Evolutionary conservation across 2,113 vertebrate genomes (phyloP).

Genomic region (Elaphurus davidianus): DNA sequence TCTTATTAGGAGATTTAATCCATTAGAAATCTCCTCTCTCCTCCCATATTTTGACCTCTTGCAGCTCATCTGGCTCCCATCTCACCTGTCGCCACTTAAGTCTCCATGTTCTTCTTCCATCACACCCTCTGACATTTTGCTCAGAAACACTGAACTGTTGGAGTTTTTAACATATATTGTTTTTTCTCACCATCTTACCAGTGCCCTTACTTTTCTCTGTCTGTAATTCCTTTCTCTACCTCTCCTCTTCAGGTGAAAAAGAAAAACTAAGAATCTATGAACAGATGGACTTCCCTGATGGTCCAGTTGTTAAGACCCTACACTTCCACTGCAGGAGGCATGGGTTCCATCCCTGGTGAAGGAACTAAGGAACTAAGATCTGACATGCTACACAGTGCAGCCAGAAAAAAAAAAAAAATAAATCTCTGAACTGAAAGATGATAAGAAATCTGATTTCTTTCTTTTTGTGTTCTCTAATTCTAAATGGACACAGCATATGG

Average conservation of each 20-base stretch:
- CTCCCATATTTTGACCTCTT: background rate
- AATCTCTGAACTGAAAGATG: background rate
- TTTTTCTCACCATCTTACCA: background rate
- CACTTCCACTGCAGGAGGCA: rapidly evolving
- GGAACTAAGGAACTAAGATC: background rate
- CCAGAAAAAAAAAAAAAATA: background rate
- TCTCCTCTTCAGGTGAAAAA: background rate
- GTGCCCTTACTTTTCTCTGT: background rate
- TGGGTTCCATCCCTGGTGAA: background rate
- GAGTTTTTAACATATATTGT: background rate
- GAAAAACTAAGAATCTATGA: background rate
- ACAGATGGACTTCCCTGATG: background rate
- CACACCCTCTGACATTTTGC: background rate
- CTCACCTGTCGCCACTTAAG: background rate
- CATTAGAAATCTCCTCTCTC: background rate
- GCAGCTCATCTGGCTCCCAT: too few relatives aligned
- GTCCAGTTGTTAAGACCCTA: background rate
- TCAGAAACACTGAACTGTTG: background rate
- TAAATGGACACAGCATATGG: background rate
- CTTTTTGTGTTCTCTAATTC: background rate
- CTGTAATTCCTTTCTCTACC: background rate
- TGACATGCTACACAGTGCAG: background rate
- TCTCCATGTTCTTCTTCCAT: background rate
- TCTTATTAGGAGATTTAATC: background rate
- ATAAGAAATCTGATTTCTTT: background rate